A percentile compares a stretch with the other conserved stretches of the same genome.
These are phyloP conservation scores for Polyploca ridens DNA, from an alignment of 2,888 invertebrate genomes.

Conservation along the genomic window DNA sequence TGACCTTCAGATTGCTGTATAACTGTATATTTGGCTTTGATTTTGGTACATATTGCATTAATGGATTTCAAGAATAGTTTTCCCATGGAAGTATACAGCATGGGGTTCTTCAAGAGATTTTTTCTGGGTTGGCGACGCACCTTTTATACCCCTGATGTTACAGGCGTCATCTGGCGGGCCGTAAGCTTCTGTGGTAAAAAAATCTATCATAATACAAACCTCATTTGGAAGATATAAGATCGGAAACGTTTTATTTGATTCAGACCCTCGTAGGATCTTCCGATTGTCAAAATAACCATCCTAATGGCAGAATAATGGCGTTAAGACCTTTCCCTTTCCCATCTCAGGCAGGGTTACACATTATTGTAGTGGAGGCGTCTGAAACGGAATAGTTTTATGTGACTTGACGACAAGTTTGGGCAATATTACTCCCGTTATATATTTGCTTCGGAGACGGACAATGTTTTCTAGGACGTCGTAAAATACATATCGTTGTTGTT, in stretches of 20 bases:
- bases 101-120: too few species aligned
- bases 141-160: too few species aligned
- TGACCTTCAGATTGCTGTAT: too few species aligned
- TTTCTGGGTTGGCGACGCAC: too few species aligned
- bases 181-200: too few species aligned
- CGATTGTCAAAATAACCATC: background rate
- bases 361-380: constrained; percentile 4
- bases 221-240: background rate
- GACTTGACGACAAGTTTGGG: constrained; percentile 4
- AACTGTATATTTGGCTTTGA: too few species aligned
- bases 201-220: too few species aligned
- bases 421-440: constrained; percentile 6
- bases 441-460: background rate
- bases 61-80: too few species aligned
- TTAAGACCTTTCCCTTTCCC: background rate
- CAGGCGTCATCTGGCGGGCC: too few species aligned
- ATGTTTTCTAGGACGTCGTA: background rate
- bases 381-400: constrained; percentile 11
- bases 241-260: constrained; percentile 7
- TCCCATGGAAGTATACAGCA: too few species aligned
- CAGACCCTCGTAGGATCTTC: constrained; percentile 7
- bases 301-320: constrained; percentile 9
- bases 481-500: background rate
- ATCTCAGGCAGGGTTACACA: background rate
- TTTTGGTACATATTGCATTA: too few species aligned